A percentile compares a stretch with the other conserved stretches of the same genome.
phyloP scores from a whole-genome alignment of 35 echinoderm and acorn worm species.

The Anneissia japonica region DNA sequence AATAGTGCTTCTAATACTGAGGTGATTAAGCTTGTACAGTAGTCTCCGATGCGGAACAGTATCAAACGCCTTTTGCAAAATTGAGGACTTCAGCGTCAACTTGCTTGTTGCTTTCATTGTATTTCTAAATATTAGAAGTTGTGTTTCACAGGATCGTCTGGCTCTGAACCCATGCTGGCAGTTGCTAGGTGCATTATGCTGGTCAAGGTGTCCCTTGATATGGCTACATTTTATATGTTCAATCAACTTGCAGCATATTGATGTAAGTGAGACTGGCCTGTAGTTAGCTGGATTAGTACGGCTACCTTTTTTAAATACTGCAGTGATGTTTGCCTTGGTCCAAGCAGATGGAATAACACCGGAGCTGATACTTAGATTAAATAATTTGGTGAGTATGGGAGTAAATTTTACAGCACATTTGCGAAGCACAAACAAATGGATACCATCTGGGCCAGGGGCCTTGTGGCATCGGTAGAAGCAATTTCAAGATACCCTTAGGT shows the following conservation, averaged over 20 bases:
- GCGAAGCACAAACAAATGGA: too few species aligned
- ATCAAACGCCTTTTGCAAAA: conserved; percentile 23
- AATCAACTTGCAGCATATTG: conserved; percentile 15
- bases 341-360: too few species aligned
- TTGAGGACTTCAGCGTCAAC: conserved; percentile 19
- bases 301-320: conserved; percentile 3
- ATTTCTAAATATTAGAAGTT: conserved; percentile 17
- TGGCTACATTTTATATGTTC: conserved; percentile 17
- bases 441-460: too few species aligned
- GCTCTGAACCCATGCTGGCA: conserved; percentile 35
- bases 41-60: conserved; percentile 16
- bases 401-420: too few species aligned
- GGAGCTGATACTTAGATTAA: too few species aligned
- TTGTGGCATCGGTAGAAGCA: too few species aligned
- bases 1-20: background rate
- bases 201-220: conserved; percentile 17
- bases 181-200: conserved; percentile 5
- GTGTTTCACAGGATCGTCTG: conserved; percentile 31
- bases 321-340: too few species aligned
- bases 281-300: conserved; percentile 1
- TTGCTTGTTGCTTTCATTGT: background rate
- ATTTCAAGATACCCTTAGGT: too few species aligned
- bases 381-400: too few species aligned
- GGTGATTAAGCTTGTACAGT: background rate
- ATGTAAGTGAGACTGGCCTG: background rate